Evolutionary conservation across 2,113 vertebrate species (phyloP), one percentile per base, ranked within the genome.

Genomic region (Sapajus apella): DNA sequence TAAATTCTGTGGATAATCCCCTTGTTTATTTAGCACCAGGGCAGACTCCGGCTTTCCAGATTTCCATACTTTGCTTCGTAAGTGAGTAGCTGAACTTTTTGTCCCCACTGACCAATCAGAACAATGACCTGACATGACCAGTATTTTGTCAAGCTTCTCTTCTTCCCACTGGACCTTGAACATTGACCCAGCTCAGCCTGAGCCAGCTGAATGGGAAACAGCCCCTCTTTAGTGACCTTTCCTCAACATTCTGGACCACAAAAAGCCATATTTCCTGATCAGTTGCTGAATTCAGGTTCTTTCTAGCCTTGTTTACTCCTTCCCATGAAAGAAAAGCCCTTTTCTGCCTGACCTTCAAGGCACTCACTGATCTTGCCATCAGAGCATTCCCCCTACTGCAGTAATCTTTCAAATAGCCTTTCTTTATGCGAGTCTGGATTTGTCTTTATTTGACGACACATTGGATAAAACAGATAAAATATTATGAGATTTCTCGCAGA

Each of bases 401-500:
- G 8, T 17, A 27, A 13, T 87, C 35, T 76, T 68, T 82, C 66
- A 81, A 47, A 90, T 12, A 61, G 8, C 35, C 2, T 73, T 2
- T 32, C 27, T n/a, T 84, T 84, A 32, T 6, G 3, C 12, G 70
- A 55, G 20, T 58, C 32, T 13, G 1, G n/a, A 91, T 47, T 76
- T 83, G 14, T 52, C 56, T 93, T 47, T 73, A 72, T 79, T 88
- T 95, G 61, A 90, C 9, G 87, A 83, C 17, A 58, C 16, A 75
- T 73, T 66, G n/a, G 70, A 87, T 66, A 84, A 95, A 91, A 58
- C 9, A 90, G n/a, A 87, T 72, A 88, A 61, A 87, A 55, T 82
- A 61, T 93, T 88, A 77, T 83, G 72, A 95, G 77, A 91, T 27
- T 82, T 88, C 23, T 88, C 52, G 64, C 68, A 91, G 68, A 83